Base-by-base conservation (phyloP, 2,113 vertebrate species). In the Gambusia affinis region DNA sequence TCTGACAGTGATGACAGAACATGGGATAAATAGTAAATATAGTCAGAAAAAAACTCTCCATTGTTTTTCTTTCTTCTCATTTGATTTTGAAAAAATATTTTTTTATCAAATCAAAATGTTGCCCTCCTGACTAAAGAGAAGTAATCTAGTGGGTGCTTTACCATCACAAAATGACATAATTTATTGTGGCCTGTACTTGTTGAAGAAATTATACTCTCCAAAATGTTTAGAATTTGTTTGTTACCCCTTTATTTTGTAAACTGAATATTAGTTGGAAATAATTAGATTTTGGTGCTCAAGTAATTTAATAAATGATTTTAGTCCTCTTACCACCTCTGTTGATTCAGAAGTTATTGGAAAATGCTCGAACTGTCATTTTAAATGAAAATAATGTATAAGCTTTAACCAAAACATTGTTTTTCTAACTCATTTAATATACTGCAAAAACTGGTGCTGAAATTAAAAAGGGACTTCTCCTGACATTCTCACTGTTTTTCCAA, bases 401-500 rank as follows among this genome's bases (percentile, higher is more conserved):
- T 37, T 17, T 22, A 17, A 17, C 1, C 17, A 47, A 22, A 63
- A 31, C 27, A 5, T 72, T 6, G 7, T 64, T 47, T 47, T 44
- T 8, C n/a, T 28, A 8, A 27, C 12, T 37, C 14, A 66, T 27
- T 27, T 42, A 3, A 33, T 57, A 0, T 62, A 27, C 44, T 15
- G 8, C 70, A 47, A 62, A 31, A 62, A 19, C n/a, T 29, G 63
- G 0, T 31, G 2, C 27, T 28, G 39, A 12, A 42, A 60, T 67
- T 61, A 30, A 60, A 22, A 66, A 8, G 62, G 10, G 31, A n/a
- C 29, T 42, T 22, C 6, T 75, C 54, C 28, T 77, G 65, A 79
- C 63, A 81, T 71, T 64, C 24, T 65, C 22, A 66, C 10, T 28
- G 57, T 79, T 88, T 85, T 76, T 79, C 72, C 44, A 83, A 82